Evolutionary conservation across 1,140 invertebrate species (phyloP).

Genomic region (Catajapyx aquilonaris): DNA sequence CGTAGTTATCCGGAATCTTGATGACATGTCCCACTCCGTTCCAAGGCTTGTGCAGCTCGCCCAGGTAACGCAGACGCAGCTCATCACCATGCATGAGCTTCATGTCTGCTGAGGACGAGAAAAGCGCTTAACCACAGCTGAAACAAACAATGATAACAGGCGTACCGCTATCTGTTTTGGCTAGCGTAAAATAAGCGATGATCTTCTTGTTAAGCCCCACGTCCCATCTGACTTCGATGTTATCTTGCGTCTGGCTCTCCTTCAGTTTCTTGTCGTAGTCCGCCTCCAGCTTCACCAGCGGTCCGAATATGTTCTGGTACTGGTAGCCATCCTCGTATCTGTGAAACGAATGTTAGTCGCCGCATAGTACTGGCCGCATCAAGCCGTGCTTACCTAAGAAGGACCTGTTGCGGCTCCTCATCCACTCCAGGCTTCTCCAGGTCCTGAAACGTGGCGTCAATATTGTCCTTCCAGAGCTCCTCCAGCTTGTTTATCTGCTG

Average conservation of each 20-base stretch:
- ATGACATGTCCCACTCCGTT: constrained; percentile 87
- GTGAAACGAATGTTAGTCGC: constrained; percentile 6
- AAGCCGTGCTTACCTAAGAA: constrained; percentile 35
- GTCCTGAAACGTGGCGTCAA: constrained; percentile 93
- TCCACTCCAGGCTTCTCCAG: constrained; percentile 93
- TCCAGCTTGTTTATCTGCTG: constrained; percentile 95
- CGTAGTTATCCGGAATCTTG: constrained; percentile 97
- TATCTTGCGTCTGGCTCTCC: constrained; percentile 95
- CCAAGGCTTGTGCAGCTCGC: constrained; percentile 85
- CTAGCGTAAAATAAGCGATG: constrained; percentile 92
- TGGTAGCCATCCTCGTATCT: constrained; percentile 97
- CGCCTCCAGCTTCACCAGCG: constrained; percentile 89
- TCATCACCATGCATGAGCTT: constrained; percentile 99
- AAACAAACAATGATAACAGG: constrained; percentile 3
- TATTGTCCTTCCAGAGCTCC: constrained; percentile 97
- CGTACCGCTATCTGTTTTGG: constrained; percentile 72
- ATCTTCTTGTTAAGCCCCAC: constrained; percentile 95
- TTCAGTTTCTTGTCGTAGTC: constrained; percentile 97
- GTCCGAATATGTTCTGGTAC: constrained; percentile 96
- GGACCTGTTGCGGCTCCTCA: constrained; percentile 88
- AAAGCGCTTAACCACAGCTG: neutral
- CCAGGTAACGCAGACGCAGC: constrained; percentile 75
- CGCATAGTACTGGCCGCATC: neutral
- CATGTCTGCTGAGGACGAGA: constrained; percentile 43
- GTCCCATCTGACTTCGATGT: constrained; percentile 96